Evolutionary conservation across 1,140 invertebrate species (phyloP).

Genomic region (Bombus polaris): DNA sequence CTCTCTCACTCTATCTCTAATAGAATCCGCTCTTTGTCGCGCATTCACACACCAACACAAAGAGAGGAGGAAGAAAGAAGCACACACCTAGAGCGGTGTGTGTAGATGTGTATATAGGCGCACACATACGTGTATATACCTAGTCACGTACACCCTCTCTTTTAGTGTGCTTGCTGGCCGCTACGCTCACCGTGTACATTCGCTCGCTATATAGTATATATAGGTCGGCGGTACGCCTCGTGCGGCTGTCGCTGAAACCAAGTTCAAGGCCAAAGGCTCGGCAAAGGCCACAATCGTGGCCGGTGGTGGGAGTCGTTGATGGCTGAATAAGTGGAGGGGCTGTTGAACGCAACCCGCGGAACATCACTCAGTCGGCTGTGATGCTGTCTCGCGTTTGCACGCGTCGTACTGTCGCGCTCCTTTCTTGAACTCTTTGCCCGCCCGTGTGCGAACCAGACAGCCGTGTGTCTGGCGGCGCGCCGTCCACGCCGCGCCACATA

Average conservation of each 20-base stretch:
- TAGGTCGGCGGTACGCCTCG: constrained; percentile 80
- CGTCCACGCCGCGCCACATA: constrained; percentile 20
- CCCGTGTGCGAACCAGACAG: constrained; percentile 13
- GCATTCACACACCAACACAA: constrained; percentile 10
- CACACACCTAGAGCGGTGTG: background rate
- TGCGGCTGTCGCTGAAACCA: constrained; percentile 84
- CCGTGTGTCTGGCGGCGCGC: constrained; percentile 43
- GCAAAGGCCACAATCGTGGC: constrained; percentile 81
- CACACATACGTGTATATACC: background rate
- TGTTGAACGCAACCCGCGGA: constrained; percentile 82
- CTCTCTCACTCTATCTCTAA: background rate
- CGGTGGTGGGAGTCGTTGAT: constrained; percentile 79
- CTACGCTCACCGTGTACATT: constrained; percentile 59
- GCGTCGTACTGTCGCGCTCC: constrained; percentile 74
- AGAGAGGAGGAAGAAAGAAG: background rate
- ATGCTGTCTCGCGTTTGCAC: constrained; percentile 82
- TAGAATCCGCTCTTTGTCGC: background rate
- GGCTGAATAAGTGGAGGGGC: constrained; percentile 81
- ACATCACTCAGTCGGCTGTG: constrained; percentile 85
- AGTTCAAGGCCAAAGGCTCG: constrained; percentile 87
- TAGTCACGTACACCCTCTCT: constrained; percentile 8
- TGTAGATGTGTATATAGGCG: background rate
- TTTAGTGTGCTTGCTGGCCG: constrained; percentile 7
- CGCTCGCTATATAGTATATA: constrained; percentile 71
- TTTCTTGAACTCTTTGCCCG: constrained; percentile 36